phyloP scores from a whole-genome alignment of 2,797 vertebrate species.

The Sebastes nivosus region DNA sequence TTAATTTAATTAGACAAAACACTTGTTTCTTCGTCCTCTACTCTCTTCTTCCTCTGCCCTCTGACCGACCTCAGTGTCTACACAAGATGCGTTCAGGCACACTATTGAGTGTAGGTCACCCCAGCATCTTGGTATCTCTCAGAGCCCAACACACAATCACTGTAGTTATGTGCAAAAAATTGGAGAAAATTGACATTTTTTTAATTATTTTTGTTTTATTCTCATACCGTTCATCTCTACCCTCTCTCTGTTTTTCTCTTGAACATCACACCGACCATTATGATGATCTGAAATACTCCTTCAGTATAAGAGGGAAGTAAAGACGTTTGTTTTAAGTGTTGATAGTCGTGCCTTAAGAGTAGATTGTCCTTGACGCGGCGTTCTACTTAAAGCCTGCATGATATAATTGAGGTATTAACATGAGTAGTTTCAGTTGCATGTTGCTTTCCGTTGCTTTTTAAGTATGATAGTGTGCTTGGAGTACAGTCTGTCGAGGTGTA shows the following conservation, averaged over 20 bases:
- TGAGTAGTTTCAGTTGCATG: background rate
- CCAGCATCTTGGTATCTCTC: background rate
- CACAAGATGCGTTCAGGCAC: background rate
- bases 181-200: background rate
- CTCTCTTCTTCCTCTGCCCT: background rate
- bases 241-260: background rate
- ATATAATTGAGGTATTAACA: background rate
- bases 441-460: background rate
- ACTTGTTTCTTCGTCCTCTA: background rate
- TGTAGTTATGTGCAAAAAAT: background rate
- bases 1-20: background rate
- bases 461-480: background rate
- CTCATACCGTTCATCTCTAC: background rate
- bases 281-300: background rate
- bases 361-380: background rate
- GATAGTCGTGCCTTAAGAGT: background rate
- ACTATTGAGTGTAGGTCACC: background rate
- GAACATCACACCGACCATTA: background rate
- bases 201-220: background rate
- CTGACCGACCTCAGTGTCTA: background rate
- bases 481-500: background rate
- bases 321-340: background rate
- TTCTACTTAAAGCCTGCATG: background rate
- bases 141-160: background rate
- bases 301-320: background rate